Evolutionary conservation across 2,888 invertebrate genomes (phyloP), one percentile per base, ranked within the genome.

Genomic region (Anagyrus pseudococci): DNA sequence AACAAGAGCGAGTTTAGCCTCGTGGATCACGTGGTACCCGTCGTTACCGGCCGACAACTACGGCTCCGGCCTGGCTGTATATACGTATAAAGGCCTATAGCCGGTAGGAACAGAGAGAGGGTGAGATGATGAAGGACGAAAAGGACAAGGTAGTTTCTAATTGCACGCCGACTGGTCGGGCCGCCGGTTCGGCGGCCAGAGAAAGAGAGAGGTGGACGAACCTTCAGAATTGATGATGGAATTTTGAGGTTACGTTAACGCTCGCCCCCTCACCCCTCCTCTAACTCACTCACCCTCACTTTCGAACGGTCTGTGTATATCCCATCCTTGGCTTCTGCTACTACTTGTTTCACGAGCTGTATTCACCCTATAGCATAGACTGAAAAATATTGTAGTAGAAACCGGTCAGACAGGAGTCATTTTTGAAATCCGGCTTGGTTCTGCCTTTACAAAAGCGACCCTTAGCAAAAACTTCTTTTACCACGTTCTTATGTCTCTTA

Each of bases 211-310:
- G 44, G 33, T 52, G 47, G 49, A 44, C 72, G 73, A 73, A 72
- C 71, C 71, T 77, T 70, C 69, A 75, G 76, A 78, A 77, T 77
- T 78, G 76, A 78, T 77, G 77, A 76, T 77, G 74, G 73, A 77
- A 78, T 78, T 77, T 78, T 76, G 77, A 77, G 76, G 77, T 74
- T 76, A 75, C 75, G 73, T 75, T 74, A 75, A 75, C 74, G 64
- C 62, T 62, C 67, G 48, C 63, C 57, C 58, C 64, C 44, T 64
- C 61, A 43, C 22, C n/a, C n/a, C 37, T 44, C 33, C 41, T 46
- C n/a, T n/a, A n/a, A n/a, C n/a, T n/a, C n/a, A n/a, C n/a, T n/a
- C n/a, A n/a, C 41, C 19, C 52, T 29, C 52, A 37, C 62, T 52
- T 52, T 52, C 49, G 57, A 46, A 20, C 56, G 55, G 55, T 62